phyloP scores from a whole-genome alignment of 1,140 invertebrate species.

The Bombus difficillimus region DNA sequence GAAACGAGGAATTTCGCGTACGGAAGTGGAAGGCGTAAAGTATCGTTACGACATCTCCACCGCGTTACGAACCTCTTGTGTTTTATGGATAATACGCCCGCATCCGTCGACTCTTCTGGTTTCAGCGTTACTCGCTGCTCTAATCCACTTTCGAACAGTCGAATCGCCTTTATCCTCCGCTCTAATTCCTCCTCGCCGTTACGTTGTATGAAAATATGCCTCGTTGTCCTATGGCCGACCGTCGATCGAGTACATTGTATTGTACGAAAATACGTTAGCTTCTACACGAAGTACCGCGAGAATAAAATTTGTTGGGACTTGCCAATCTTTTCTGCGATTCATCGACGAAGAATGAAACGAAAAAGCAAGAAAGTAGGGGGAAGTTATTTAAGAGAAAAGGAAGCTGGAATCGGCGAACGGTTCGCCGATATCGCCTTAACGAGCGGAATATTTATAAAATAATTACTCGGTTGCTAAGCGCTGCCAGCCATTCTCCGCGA shows the following conservation, averaged over 20 bases:
- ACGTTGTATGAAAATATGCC: neutral
- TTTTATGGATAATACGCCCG: too few relatives aligned
- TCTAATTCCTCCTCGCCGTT: neutral
- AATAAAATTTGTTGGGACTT: neutral
- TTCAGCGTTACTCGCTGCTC: neutral
- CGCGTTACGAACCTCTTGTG: too few relatives aligned
- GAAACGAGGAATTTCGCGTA: constrained; percentile 26
- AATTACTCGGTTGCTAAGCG: constrained; percentile 37
- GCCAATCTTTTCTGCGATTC: too few relatives aligned
- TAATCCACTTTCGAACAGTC: neutral
- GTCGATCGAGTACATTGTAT: too few relatives aligned
- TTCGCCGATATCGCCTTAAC: constrained; percentile 37
- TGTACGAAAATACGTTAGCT: too few relatives aligned
- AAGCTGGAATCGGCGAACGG: constrained; percentile 17
- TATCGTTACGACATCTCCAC: constrained; percentile 48
- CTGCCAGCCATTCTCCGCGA: constrained; percentile 6
- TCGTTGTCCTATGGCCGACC: too few relatives aligned
- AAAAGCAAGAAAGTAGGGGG: too few relatives aligned
- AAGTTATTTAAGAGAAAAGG: neutral
- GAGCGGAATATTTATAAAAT: constrained; percentile 58
- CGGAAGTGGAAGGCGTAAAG: constrained; percentile 35
- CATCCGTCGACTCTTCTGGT: too few relatives aligned
- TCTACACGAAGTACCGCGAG: neutral
- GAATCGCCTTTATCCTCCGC: neutral
- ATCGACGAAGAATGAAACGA: neutral